A percentile compares a stretch with the other conserved stretches of the same genome.
Conservation (phyloP, 2,113 vertebrate species). For the Alectura lathami region DNA sequence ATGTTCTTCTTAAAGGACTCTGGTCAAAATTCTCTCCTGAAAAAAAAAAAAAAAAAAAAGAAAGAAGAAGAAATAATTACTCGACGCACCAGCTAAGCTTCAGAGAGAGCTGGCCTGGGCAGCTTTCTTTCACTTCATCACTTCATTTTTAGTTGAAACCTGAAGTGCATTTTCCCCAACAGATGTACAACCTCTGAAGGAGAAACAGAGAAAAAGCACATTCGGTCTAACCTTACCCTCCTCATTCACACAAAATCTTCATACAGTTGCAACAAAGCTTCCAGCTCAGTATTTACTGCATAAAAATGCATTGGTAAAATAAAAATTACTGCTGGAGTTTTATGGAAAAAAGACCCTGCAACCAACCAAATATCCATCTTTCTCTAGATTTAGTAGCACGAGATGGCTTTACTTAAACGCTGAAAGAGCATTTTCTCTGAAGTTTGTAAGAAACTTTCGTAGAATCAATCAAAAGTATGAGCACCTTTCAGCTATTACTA, state of each 20-base stretch:
- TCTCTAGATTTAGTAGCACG: background rate
- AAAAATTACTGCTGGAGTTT: background rate
- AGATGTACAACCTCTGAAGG: background rate
- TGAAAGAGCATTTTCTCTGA: background rate
- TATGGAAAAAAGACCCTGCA: background rate
- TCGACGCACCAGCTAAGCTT: background rate
- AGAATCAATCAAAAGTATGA: background rate
- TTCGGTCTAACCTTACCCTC: background rate
- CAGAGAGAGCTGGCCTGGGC: background rate
- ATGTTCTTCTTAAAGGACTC: slow-evolving; percentile 93
- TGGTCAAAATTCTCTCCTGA: slow-evolving; percentile 96
- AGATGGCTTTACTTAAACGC: background rate
- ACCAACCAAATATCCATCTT: background rate
- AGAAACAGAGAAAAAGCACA: background rate
- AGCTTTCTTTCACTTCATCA: background rate
- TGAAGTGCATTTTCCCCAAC: background rate
- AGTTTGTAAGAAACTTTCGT: background rate
- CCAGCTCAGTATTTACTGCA: background rate
- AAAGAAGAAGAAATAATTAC: slow-evolving; percentile 33
- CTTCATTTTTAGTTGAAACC: background rate
- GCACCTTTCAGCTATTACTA: background rate
- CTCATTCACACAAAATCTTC: background rate
- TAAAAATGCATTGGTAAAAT: background rate
- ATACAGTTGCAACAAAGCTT: background rate
- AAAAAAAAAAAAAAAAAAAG: too few species aligned